Evolutionary conservation across 2,888 invertebrate species (phyloP).

Genomic region (Ramazzottius varieornatus): DNA sequence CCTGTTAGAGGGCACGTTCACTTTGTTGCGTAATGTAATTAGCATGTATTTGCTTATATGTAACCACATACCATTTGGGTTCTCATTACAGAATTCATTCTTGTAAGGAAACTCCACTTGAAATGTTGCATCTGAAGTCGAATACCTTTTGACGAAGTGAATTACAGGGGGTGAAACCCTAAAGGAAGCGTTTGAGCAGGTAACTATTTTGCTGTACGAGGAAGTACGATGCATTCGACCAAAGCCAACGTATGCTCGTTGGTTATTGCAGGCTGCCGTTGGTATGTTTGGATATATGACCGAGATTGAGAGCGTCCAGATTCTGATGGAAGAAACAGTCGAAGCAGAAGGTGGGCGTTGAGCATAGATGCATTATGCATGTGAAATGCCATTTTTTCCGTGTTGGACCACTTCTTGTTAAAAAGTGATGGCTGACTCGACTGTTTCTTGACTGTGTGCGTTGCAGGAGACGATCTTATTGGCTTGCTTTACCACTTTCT

Average conservation of each 20-base stretch:
- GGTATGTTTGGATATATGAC: conserved; percentile 98
- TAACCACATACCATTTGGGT: no score
- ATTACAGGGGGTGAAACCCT: conserved; percentile 58
- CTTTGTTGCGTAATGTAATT: no score
- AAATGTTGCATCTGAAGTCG: no score
- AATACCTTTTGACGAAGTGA: not conserved
- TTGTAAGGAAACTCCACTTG: conserved; percentile 18
- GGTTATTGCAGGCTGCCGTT: conserved; percentile 36
- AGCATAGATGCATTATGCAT: conserved; percentile 3
- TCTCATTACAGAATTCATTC: conserved; percentile 19
- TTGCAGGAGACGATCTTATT: conserved; percentile 52
- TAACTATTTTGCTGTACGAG: no score
- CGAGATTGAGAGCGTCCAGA: conserved; percentile 47
- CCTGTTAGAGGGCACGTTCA: conserved; percentile 7
- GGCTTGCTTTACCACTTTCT: conserved; percentile 69
- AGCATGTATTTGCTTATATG: no score
- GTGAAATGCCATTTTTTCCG: no score
- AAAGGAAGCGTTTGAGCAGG: conserved; percentile 67
- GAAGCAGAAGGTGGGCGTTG: conserved; percentile 41
- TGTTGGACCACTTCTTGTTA: no score
- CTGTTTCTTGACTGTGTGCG: no score
- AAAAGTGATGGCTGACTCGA: no score
- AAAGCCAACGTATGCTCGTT: no score
- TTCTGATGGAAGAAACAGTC: conserved; percentile 46
- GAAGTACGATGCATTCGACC: no score